These are phyloP conservation scores for Netta rufina DNA, from an alignment of 2,797 vertebrate species.

Conservation along the genomic window DNA sequence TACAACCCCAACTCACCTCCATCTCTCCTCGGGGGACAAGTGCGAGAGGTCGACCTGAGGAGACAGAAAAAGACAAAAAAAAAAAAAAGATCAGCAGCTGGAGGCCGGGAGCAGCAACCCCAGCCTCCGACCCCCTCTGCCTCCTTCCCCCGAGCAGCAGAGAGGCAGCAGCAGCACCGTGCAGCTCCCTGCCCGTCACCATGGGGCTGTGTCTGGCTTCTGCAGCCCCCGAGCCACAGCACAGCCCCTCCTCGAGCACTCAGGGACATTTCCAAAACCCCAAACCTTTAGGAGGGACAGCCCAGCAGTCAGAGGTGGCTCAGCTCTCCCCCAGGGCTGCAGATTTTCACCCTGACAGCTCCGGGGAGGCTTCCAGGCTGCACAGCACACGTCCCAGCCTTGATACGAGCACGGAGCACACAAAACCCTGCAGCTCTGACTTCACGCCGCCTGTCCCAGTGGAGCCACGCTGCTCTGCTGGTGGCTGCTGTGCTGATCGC, in stretches of 20 bases:
- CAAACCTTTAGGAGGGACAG: neutral
- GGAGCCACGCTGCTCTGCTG: too few relatives aligned
- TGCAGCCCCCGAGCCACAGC: fast-evolving
- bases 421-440: neutral
- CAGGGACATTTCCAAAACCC: too few relatives aligned
- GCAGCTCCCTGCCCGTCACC: fast-evolving
- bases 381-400: neutral
- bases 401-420: neutral
- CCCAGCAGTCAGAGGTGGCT: neutral
- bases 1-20: slow-evolving; percentile 86
- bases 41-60: slow-evolving; percentile 88
- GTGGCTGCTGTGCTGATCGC: too few relatives aligned
- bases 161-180: neutral
- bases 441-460: neutral
- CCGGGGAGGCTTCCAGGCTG: fast-evolving
- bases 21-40: slow-evolving; percentile 94
- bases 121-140: fast-evolving
- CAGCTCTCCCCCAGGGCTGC: too few relatives aligned
- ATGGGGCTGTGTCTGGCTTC: fast-evolving
- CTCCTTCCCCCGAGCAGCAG: neutral
- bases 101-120: neutral
- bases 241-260: too few relatives aligned
- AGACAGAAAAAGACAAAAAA: neutral
- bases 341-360: too few relatives aligned
- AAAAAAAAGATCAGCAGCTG: neutral